Percentiles rank a stretch among this genome's conserved stretches.
These are phyloP conservation scores for Paracyclopina nana DNA, from an alignment of 1,140 invertebrate genomes.

Conservation along the genomic window DNA sequence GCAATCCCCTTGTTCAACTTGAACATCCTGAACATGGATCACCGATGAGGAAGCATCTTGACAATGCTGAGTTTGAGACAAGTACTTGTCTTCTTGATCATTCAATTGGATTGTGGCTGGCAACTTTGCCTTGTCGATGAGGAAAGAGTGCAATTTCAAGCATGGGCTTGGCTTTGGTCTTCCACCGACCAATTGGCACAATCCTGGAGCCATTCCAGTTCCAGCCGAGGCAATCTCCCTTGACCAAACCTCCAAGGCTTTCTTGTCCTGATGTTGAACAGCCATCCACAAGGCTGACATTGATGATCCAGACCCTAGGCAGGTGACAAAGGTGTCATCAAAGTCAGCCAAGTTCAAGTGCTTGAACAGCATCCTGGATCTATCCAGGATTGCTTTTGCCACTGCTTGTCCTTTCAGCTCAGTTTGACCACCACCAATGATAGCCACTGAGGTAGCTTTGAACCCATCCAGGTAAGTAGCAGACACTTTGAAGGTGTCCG, in stretches of 20 bases:
- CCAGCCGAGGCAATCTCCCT: conserved; percentile 34
- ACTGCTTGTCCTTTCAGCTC: conserved; percentile 30
- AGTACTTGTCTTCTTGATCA: conserved; percentile 20
- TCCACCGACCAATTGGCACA: conserved; percentile 31
- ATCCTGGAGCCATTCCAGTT: conserved; percentile 36
- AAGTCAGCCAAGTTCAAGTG: conserved; percentile 27
- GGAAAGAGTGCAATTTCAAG: conserved; percentile 31
- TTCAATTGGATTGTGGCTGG: conserved; percentile 21
- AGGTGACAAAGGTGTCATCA: conserved; percentile 26
- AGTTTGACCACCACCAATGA: conserved; percentile 28
- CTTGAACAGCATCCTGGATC: conserved; percentile 28
- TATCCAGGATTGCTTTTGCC: conserved; percentile 29
- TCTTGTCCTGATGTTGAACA: conserved; percentile 30
- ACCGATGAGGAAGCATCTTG: too few relatives aligned
- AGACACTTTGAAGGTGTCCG: conserved; percentile 30
- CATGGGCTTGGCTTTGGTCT: conserved; percentile 32
- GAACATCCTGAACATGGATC: not conserved
- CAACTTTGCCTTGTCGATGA: conserved; percentile 28
- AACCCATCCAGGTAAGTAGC: conserved; percentile 26
- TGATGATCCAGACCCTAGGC: conserved; percentile 30
- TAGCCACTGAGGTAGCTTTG: conserved; percentile 28
- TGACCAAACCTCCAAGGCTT: conserved; percentile 31
- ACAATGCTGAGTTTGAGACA: not conserved
- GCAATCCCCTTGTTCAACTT: conserved; percentile 20
- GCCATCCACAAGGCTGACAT: conserved; percentile 32